phyloP scores from a whole-genome alignment of 2,113 vertebrate genomes.

The Clarias gariepinus region DNA sequence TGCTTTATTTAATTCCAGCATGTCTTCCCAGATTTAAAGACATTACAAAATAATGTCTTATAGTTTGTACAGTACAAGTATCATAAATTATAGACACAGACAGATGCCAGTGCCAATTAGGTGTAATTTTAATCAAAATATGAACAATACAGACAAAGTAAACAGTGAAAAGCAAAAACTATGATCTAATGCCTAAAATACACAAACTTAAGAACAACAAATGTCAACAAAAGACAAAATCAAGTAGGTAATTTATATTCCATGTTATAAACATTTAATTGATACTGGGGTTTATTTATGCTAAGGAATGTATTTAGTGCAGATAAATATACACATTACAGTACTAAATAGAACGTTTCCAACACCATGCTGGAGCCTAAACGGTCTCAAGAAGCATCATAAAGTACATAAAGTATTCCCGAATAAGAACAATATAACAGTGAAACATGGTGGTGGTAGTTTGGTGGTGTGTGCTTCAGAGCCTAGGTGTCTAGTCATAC shows the following conservation, averaged over 20 bases:
- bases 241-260: no score
- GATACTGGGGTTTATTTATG: neutral
- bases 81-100: neutral
- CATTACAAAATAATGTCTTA: neutral
- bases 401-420: neutral
- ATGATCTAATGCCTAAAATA: no score
- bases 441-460: conserved; percentile 5
- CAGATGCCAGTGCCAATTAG: no score
- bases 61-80: neutral
- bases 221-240: no score
- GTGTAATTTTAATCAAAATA: no score
- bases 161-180: no score
- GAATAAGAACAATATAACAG: neutral
- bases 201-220: no score
- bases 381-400: no score
- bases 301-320: neutral
- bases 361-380: neutral
- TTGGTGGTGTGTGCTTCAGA: neutral
- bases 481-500: neutral
- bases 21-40: neutral
- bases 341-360: neutral
- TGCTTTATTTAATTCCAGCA: neutral
- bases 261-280: neutral
- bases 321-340: neutral
- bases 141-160: no score